Evolutionary conservation across 2,797 vertebrate species (phyloP), one percentile per base, ranked within the genome.

Genomic region (Microtus californicus): DNA sequence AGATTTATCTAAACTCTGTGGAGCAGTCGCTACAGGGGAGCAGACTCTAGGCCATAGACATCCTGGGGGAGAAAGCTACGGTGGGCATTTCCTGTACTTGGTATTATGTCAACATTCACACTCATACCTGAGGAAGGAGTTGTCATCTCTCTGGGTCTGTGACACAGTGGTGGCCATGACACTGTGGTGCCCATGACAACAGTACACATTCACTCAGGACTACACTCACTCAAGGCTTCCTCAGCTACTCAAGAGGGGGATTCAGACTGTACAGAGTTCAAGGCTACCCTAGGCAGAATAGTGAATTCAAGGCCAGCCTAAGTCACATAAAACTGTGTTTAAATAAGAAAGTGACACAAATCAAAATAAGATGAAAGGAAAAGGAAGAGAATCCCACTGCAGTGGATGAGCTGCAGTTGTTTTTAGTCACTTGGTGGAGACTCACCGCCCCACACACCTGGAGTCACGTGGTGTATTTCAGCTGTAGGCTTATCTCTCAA

Each of bases 391-490:
- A 79, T 34, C 13, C 43, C 43, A 37, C 5, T 2, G 17, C 51
- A 21, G 45, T 21, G 7, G 25, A 5, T 23, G n/a, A 6, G 34
- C 63, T 17, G 25, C 6, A 19, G 0, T 51, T 40, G 23, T 29
- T 45, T 79, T 12, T 56, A 2, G 1, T 61, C 2, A 0, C 31
- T 25, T 15, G 67, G 40, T 2, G 25, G 48, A 34, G 71, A 21
- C 3, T 11, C 5, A 6, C 37, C 23, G 27, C 2, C 45, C 51
- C 8, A 0, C 2, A 25, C 29, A 1, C 8, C 37, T 45, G 31
- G 56, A 51, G 25, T 37, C 13, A 6, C 23, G 77, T 34, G 31
- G 51, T 63, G 5, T 1, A 6, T 5, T 56, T 59, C 65, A 73
- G 54, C 65, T 11, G 0, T 34, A 43, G 27, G 56, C 17, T 83